Conservation (phyloP, 2,888 invertebrate genomes). For the Exephanes ischioxanthus region DNA sequence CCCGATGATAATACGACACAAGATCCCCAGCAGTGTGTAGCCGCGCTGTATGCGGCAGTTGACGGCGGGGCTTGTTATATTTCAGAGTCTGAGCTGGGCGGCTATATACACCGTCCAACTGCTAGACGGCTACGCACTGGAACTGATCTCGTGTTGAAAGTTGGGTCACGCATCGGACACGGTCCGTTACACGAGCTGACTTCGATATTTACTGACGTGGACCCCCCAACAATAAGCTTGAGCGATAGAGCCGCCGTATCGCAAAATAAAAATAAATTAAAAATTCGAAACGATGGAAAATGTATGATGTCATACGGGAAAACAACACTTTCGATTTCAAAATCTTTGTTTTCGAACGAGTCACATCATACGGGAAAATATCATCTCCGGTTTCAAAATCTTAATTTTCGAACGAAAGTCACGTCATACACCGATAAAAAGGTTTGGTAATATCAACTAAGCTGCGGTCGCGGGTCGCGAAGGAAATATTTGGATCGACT, state of each 20-base stretch:
- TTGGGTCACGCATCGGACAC: constrained; percentile 33
- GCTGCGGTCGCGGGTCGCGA: too few relatives aligned
- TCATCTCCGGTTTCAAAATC: too few relatives aligned
- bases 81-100: constrained; percentile 2
- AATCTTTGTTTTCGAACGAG: too few relatives aligned
- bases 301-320: neutral
- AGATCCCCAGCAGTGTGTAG: constrained; percentile 20
- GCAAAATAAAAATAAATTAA: constrained; percentile 3
- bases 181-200: constrained; percentile 37
- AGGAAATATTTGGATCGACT: too few relatives aligned
- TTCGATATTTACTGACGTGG: constrained; percentile 28
- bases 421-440: too few relatives aligned
- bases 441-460: too few relatives aligned
- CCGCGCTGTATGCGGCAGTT: constrained; percentile 1
- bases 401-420: too few relatives aligned
- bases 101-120: neutral
- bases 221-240: constrained; percentile 4
- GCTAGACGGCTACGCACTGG: neutral
- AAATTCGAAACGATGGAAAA: neutral
- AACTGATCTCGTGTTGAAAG: constrained; percentile 39
- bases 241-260: neutral
- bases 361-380: too few relatives aligned
- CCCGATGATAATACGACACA: constrained; percentile 29
- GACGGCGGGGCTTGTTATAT: constrained; percentile 31
- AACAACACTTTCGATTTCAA: too few relatives aligned